These are phyloP conservation scores for Lonchura striata DNA, from an alignment of 2,113 vertebrate species.

Conservation along the genomic window DNA sequence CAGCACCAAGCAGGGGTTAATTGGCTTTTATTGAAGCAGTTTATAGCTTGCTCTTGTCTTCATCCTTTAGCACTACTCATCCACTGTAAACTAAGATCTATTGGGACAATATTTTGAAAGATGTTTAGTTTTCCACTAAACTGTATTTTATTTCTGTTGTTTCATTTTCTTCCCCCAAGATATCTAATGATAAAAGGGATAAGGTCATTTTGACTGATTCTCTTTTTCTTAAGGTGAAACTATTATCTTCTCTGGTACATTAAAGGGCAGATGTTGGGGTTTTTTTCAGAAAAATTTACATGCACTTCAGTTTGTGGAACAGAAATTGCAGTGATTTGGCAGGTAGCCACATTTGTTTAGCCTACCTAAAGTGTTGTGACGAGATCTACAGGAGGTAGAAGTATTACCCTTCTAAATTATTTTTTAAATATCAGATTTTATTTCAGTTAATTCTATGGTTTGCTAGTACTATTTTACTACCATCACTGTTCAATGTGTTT, in stretches of 20 bases:
- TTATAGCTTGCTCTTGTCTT: conserved; percentile 49
- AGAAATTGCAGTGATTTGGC: neutral
- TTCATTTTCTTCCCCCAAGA: conserved; percentile 39
- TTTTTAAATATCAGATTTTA: conserved; percentile 38
- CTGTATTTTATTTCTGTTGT: conserved; percentile 62
- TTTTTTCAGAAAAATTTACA: conserved; percentile 58
- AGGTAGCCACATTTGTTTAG: neutral
- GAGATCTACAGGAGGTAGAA: neutral
- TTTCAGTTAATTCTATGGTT: conserved; percentile 52
- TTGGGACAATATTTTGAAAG: conserved; percentile 48
- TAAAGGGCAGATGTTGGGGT: conserved; percentile 52
- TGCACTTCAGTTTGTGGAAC: conserved; percentile 23
- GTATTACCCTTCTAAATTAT: neutral
- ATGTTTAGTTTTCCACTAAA: conserved; percentile 61
- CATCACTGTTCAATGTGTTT: conserved; percentile 49
- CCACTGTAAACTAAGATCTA: conserved; percentile 51
- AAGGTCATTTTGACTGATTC: neutral
- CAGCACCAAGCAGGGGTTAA: conserved; percentile 59
- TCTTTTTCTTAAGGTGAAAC: conserved; percentile 51
- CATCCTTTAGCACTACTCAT: conserved; percentile 58
- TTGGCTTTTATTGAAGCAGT: conserved; percentile 62
- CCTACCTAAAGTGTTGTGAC: neutral
- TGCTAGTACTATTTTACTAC: conserved; percentile 54
- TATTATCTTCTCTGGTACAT: conserved; percentile 49
- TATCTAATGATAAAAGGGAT: neutral